Conservation (phyloP, 2,113 vertebrate genomes). For the Montifringilla adamsi region DNA sequence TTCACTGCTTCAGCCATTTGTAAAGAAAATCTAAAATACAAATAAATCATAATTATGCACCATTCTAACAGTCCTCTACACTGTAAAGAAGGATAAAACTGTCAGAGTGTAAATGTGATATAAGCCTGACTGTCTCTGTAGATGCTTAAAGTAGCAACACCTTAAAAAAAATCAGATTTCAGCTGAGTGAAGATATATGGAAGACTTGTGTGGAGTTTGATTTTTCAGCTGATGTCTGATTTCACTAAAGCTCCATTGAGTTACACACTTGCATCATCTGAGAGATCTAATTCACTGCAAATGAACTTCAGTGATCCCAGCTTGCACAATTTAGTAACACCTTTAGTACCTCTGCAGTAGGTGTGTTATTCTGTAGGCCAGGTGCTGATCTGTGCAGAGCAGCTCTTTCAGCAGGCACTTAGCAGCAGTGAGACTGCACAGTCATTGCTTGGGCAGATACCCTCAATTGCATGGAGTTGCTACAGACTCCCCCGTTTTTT, state of each 20-base stretch:
- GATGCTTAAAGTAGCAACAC: neutral
- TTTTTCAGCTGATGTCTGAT: neutral
- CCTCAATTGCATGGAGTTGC: neutral
- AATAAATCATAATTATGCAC: neutral
- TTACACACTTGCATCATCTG: neutral
- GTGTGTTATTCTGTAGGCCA: neutral
- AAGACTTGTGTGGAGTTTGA: neutral
- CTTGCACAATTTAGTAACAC: neutral
- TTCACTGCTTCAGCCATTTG: neutral
- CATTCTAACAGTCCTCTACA: neutral
- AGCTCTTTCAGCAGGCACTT: neutral
- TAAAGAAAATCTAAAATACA: neutral
- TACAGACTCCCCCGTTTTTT: neutral
- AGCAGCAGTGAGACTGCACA: neutral
- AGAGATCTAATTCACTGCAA: neutral
- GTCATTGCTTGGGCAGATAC: neutral
- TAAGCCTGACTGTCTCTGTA: neutral
- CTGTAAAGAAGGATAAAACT: neutral
- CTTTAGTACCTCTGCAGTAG: neutral
- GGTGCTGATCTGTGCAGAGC: rapidly evolving
- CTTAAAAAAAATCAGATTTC: neutral
- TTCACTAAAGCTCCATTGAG: neutral
- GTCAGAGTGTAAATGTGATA: neutral
- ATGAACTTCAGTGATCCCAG: neutral
- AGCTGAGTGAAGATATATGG: neutral